phyloP scores from a whole-genome alignment of 2,797 vertebrate species.

The Onychomys arenicola region DNA sequence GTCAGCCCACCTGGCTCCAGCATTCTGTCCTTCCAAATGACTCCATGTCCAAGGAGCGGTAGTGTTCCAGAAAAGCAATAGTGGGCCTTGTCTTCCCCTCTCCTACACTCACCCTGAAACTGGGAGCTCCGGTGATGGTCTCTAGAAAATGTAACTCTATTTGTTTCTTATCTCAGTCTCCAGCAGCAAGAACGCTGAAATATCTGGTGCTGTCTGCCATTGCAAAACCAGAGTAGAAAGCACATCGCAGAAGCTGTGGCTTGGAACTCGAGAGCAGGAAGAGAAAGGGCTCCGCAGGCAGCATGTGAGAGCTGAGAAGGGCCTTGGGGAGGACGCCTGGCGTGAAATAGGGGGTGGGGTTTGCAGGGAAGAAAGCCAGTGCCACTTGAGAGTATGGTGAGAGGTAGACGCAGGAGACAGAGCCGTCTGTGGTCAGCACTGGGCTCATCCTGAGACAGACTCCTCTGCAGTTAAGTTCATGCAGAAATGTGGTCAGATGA shows the following conservation, averaged over 20 bases:
- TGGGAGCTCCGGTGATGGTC: neutral
- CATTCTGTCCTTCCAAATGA: neutral
- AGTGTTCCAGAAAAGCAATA: neutral
- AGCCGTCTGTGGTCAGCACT: rapidly evolving
- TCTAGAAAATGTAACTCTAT: neutral
- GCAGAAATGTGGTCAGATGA: constrained; percentile 30
- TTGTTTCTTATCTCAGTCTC: neutral
- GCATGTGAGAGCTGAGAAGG: neutral
- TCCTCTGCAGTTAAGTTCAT: neutral
- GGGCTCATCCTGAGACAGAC: neutral
- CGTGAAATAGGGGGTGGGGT: neutral
- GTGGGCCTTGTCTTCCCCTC: too few species aligned
- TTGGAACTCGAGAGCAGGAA: neutral
- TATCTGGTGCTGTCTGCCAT: neutral
- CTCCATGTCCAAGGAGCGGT: neutral
- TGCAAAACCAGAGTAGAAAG: constrained; percentile 40
- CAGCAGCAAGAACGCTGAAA: neutral
- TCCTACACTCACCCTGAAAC: neutral
- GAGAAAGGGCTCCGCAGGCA: neutral
- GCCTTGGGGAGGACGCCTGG: neutral
- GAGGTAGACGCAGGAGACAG: neutral
- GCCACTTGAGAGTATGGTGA: neutral
- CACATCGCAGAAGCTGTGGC: neutral
- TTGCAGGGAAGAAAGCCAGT: neutral
- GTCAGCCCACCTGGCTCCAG: neutral